phyloP scores from a whole-genome alignment of 2,113 vertebrate genomes.

The Asarcornis scutulata region DNA sequence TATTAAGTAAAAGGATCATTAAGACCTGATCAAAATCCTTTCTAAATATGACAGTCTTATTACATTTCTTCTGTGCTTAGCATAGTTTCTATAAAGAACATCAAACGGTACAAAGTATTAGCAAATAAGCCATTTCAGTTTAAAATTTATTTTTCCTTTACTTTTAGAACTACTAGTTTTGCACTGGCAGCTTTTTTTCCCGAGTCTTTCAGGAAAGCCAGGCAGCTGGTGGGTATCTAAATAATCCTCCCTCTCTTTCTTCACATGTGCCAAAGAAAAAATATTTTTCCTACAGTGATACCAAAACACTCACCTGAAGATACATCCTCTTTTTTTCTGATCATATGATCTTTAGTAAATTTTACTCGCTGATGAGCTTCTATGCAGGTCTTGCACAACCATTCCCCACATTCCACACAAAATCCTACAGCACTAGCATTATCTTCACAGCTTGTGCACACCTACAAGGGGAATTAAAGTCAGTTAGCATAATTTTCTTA shows the following conservation, averaged over 20 bases:
- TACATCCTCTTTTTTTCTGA: constrained; percentile 95
- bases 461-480: constrained; percentile 74
- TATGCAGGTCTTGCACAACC: constrained; percentile 97
- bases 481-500: neutral
- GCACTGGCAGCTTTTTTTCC: neutral
- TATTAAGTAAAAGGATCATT: neutral
- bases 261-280: fast-evolving
- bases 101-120: neutral
- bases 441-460: constrained; percentile 98
- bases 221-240: neutral
- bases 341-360: constrained; percentile 98
- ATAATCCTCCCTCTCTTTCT: neutral
- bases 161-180: neutral
- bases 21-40: neutral
- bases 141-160: neutral
- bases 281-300: fast-evolving
- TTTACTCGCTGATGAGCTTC: constrained; percentile 98
- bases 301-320: constrained; percentile 82
- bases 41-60: neutral
- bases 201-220: neutral
- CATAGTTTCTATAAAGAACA: neutral
- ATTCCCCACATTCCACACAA: constrained; percentile 96
- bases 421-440: constrained; percentile 95
- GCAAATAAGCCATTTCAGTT: neutral
- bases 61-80: neutral